Base-by-base conservation (phyloP, 2,113 vertebrate genomes). In the Candoia aspera region DNA sequence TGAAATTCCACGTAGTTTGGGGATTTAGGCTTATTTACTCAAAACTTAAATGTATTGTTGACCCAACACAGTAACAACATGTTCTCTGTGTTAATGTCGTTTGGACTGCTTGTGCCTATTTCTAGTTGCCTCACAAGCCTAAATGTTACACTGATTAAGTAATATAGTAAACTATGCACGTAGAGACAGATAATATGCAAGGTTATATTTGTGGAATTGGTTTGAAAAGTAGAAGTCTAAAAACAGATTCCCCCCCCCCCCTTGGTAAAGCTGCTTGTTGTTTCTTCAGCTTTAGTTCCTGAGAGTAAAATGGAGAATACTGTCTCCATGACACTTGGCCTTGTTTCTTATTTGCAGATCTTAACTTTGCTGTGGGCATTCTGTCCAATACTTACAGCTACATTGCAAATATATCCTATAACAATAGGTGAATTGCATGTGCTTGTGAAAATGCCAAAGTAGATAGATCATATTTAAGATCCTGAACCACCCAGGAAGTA, bases 71-170 rank as follows among this genome's bases (percentile, higher is more conserved):
- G 86, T 2, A 3, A 90, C 90, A 17, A 83, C 0, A 0, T 1
- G 23, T 55, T 5, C 2, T 24, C 90, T 49, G 0, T 0, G 0
- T 8, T 86, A 90, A 37, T 58, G 62, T 94, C 53, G 55, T 91
- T 49, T 3, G 0, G 6, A n/a, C 6, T 42, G 23, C 86, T 42
- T 0, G 0, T 4, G 26, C 73, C 29, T 6, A 53, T 59, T 85
- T 46, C 0, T 0, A 84, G 0, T 0, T 84, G 8, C 79, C 29
- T 68, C 49, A 23, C 15, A n/a, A 0, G 26, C 26, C 23, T 57
- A 9, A 9, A 53, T 26, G 88, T 33, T 26, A 85, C 53, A n/a
- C 4, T 0, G 0, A 10, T n/a, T 23, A 73, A 12, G 1, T 46
- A 24, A 90, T 29, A 26, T 42, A 84, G 46, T 2, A 59, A 26